A percentile compares a stretch with the other conserved stretches of the same genome.
These are phyloP conservation scores for Epinephelus awoara DNA, from an alignment of 2,797 vertebrate species.

Conservation along the genomic window DNA sequence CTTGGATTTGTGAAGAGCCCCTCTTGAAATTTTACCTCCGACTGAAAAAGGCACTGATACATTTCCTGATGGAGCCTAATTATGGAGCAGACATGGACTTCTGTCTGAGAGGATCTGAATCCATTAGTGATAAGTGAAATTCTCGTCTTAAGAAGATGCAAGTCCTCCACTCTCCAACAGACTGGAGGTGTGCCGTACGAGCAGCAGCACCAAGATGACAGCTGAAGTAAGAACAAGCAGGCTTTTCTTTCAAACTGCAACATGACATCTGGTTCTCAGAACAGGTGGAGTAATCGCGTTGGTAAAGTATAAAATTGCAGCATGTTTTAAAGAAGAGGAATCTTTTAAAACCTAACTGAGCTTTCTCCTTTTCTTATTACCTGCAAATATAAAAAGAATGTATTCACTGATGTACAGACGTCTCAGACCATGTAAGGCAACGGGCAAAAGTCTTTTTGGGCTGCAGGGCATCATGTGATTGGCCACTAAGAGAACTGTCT, in stretches of 20 bases:
- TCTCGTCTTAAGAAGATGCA: slow-evolving; percentile 3
- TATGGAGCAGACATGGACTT: neutral
- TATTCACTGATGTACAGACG: no score
- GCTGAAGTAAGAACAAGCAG: neutral
- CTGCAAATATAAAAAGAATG: no score
- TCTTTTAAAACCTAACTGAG: no score
- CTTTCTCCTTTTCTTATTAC: no score
- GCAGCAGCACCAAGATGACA: neutral
- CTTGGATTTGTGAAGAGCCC: neutral
- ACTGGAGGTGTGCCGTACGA: neutral
- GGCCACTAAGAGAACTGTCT: no score
- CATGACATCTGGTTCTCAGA: neutral
- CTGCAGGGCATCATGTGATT: no score
- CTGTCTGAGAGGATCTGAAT: slow-evolving; percentile 8
- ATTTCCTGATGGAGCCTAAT: slow-evolving; percentile 11
- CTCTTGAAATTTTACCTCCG: neutral
- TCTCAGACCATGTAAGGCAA: no score
- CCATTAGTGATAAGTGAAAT: neutral
- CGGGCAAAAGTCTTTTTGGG: no score
- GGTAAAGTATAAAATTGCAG: neutral
- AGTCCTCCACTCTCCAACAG: neutral
- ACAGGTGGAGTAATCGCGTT: neutral
- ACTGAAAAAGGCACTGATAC: neutral
- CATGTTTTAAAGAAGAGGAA: no score
- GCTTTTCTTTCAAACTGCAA: neutral